Evolutionary conservation across 1,140 invertebrate genomes (phyloP).

Genomic region (Drosophila nebulosa): DNA sequence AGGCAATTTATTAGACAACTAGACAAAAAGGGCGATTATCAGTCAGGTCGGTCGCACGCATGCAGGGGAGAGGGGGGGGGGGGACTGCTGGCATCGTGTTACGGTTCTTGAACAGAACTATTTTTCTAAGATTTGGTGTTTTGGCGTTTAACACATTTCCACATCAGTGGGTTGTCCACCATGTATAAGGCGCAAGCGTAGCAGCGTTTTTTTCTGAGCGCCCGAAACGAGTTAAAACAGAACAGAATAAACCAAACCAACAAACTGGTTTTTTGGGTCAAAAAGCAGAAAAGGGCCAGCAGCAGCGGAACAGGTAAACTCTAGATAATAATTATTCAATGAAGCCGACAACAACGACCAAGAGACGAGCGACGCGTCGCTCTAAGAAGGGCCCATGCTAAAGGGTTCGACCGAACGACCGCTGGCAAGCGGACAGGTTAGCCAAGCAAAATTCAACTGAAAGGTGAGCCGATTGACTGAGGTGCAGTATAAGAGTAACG

Average conservation of each 20-base stretch:
- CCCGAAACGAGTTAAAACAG: conserved; percentile 4
- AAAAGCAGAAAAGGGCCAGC: conserved; percentile 49
- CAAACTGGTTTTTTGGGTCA: conserved; percentile 76
- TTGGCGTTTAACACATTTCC: conserved; percentile 59
- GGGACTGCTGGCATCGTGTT: conserved; percentile 5
- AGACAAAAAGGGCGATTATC: conserved; percentile 6
- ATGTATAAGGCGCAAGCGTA: conserved; percentile 25
- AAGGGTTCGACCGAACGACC: conserved; percentile 1
- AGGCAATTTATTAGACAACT: conserved; percentile 40
- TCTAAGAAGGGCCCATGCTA: conserved; percentile 9
- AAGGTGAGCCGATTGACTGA: background rate
- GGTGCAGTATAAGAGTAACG: conserved; percentile 20
- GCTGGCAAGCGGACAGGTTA: conserved; percentile 1
- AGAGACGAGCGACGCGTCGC: background rate
- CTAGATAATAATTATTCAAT: conserved; percentile 77
- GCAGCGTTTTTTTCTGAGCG: conserved; percentile 31
- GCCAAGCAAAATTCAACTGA: background rate
- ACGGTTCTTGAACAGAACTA: conserved; percentile 18
- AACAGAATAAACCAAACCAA: conserved; percentile 13
- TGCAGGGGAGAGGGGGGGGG: no score
- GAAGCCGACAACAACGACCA: conserved; percentile 41
- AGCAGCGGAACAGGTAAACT: conserved; percentile 60
- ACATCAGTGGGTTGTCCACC: conserved; percentile 17
- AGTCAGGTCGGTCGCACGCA: background rate
- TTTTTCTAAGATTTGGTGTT: conserved; percentile 7